phyloP scores from a whole-genome alignment of 2,113 vertebrate genomes.

The Castor canadensis region DNA sequence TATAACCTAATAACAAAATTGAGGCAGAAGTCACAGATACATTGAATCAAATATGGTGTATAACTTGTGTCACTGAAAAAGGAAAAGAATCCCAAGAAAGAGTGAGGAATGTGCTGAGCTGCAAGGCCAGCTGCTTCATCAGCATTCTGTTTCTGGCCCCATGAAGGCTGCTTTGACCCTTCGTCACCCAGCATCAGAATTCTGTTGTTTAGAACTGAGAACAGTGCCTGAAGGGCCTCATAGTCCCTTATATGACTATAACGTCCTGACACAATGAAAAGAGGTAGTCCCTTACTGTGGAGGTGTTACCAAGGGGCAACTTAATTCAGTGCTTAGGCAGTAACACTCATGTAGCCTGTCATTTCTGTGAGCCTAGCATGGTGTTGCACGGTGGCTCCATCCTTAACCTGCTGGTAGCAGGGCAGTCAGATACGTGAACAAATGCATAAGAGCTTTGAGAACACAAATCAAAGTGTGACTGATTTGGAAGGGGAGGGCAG shows the following conservation, averaged over 20 bases:
- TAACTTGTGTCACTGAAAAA: neutral
- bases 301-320: neutral
- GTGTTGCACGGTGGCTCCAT: rapidly evolving
- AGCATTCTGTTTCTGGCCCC: neutral
- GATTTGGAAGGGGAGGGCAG: neutral
- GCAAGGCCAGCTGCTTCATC: neutral
- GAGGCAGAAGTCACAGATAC: neutral
- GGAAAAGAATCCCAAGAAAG: neutral
- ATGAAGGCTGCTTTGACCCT: neutral
- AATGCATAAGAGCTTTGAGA: neutral
- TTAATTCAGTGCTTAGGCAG: neutral
- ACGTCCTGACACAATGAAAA: neutral
- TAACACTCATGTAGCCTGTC: rapidly evolving
- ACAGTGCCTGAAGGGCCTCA: neutral
- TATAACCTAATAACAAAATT: constrained; percentile 39
- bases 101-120: neutral
- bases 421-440: neutral
- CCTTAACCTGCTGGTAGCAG: neutral
- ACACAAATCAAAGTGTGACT: neutral
- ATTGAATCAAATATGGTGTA: neutral
- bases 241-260: neutral
- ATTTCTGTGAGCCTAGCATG: rapidly evolving
- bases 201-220: neutral
- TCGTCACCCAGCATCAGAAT: rapidly evolving
- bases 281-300: neutral